These are phyloP conservation scores for Sipha flava DNA, from an alignment of 1,140 invertebrate genomes.

Conservation along the genomic window DNA sequence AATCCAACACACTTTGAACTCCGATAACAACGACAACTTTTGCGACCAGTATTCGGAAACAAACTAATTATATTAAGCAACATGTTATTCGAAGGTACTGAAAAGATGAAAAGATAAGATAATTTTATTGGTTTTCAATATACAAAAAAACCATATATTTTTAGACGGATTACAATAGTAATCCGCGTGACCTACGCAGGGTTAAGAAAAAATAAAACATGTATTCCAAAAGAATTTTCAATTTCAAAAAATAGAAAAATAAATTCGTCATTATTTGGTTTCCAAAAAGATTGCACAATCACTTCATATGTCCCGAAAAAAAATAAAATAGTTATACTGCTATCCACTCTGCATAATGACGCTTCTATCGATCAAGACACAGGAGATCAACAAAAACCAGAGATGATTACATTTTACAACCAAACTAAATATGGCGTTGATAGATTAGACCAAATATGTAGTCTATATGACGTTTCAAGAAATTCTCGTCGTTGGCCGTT, in stretches of 20 bases:
- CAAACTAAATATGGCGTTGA: constrained; percentile 44
- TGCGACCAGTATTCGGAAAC: background rate
- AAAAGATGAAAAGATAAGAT: background rate
- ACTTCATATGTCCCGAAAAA: constrained; percentile 34
- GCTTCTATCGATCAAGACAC: constrained; percentile 35
- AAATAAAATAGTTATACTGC: constrained; percentile 41
- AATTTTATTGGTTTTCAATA: background rate
- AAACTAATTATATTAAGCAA: background rate
- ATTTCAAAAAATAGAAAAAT: constrained; percentile 12
- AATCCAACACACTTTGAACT: background rate
- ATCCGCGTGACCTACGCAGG: background rate
- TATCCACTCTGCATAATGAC: constrained; percentile 39
- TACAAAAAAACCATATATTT: background rate
- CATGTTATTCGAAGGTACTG: background rate
- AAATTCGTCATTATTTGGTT: constrained; percentile 20
- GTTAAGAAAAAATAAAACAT: background rate
- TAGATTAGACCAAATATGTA: constrained; percentile 41
- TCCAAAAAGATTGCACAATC: constrained; percentile 18
- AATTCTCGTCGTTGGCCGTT: constrained; percentile 40
- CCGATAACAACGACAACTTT: background rate
- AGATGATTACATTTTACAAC: constrained; percentile 44
- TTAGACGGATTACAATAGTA: background rate
- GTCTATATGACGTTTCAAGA: constrained; percentile 36
- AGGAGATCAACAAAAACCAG: constrained; percentile 40
- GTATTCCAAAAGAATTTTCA: constrained; percentile 31